phyloP scores from a whole-genome alignment of 2,888 invertebrate genomes.

The Mylabris sibirica region DNA sequence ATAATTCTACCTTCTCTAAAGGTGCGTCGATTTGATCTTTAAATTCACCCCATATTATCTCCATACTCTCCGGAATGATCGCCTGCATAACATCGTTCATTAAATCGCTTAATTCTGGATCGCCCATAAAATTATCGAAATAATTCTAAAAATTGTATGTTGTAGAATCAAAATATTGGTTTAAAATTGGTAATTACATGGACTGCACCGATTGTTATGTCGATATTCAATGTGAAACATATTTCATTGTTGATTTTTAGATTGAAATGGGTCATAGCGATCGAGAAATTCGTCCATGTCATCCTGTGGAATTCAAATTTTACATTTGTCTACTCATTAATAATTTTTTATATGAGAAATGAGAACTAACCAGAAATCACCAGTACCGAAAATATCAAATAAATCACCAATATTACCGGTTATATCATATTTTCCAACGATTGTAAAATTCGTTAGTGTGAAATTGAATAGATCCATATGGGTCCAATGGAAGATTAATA shows the following conservation, averaged over 20 bases:
- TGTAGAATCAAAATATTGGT: too few species aligned
- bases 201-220: conserved; percentile 8
- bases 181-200: too few species aligned
- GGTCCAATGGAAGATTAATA: background rate
- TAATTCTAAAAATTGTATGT: conserved; percentile 12
- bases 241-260: conserved; percentile 12
- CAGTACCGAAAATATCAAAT: conserved; percentile 39
- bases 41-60: conserved; percentile 36
- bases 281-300: conserved; percentile 17
- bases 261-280: conserved; percentile 24
- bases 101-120: conserved; percentile 32
- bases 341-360: background rate
- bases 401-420: conserved; percentile 41
- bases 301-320: conserved; percentile 12
- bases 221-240: conserved; percentile 17
- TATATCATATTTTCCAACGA: conserved; percentile 33
- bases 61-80: conserved; percentile 32
- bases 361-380: conserved; percentile 33
- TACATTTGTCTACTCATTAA: background rate
- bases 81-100: conserved; percentile 30
- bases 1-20: conserved; percentile 30
- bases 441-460: conserved; percentile 33
- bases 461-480: conserved; percentile 34
- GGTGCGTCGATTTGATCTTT: conserved; percentile 31
- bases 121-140: conserved; percentile 36